Evolutionary conservation across 2,888 invertebrate species (phyloP).

Genomic region (Chymomyza procnemis): DNA sequence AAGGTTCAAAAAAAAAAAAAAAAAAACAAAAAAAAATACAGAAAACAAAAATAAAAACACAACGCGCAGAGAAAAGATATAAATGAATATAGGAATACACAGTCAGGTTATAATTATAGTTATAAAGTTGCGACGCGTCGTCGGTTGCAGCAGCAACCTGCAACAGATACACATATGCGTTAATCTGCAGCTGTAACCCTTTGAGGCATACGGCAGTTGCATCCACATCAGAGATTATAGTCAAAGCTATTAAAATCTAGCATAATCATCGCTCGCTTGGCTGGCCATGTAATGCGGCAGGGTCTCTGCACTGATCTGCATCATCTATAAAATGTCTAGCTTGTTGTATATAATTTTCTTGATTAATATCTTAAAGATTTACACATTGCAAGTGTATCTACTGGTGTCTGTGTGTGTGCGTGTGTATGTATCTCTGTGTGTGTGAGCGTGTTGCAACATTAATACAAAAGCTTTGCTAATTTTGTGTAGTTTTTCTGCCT

Average conservation of each 20-base stretch:
- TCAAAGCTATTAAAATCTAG: conserved; percentile 68
- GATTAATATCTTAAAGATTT: conserved; percentile 69
- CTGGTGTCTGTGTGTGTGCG: not conserved
- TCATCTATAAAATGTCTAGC: conserved; percentile 8
- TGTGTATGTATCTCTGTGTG: not conserved
- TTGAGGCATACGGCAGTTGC: conserved; percentile 24
- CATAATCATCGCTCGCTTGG: conserved; percentile 52
- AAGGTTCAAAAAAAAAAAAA: conserved; percentile 15
- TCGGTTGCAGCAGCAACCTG: not conserved
- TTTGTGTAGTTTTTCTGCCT: conserved; percentile 28
- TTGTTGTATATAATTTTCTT: conserved; percentile 63
- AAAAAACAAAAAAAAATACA: conserved; percentile 5
- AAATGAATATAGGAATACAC: not conserved
- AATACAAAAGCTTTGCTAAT: conserved; percentile 68
- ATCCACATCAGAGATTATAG: conserved; percentile 52
- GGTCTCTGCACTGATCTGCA: conserved; percentile 14
- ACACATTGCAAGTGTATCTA: conserved; percentile 43
- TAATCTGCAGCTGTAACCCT: conserved; percentile 59
- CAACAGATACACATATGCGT: conserved; percentile 30
- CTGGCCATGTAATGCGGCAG: not conserved
- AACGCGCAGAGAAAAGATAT: conserved; percentile 24
- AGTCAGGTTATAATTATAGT: conserved; percentile 2
- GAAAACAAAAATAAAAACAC: conserved; percentile 12
- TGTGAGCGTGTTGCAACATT: conserved; percentile 41
- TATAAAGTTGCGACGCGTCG: not conserved